Evolutionary conservation across 2,113 vertebrate genomes (phyloP), one percentile per base, ranked within the genome.

Genomic region (Pedetes capensis): DNA sequence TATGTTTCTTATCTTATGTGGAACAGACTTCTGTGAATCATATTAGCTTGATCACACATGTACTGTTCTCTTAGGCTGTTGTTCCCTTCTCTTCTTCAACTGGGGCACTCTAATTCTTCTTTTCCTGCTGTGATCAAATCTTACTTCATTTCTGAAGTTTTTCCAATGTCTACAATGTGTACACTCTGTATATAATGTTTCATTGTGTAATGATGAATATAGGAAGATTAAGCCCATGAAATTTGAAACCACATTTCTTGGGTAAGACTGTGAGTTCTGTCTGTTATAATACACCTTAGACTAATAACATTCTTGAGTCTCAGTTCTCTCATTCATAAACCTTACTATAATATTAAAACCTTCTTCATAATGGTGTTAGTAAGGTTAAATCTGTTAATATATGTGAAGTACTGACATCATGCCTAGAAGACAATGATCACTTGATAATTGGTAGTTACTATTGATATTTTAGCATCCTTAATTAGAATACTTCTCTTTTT

Each of bases 401-500:
- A 66, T 49, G 5, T n/a, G 37, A 86, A 82, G 90, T 68, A 55
- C 14, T 95, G 42, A 89, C 23, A 69, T 71, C 27, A 14, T 64
- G 5, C 42, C 49, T 80, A 17, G 25, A 92, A 68, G 29, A 81
- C 27, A 76, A 16, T 57, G 64, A 63, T 32, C 27, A 47, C 22
- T 80, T 91, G 64, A 79, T 69, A 75, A 68, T 34, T 93, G 16
- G 39, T 88, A 87, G 29, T 82, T 95, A 64, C 51, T 81, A 71
- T 37, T 25, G 32, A 53, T 87, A 90, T 8, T 78, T 18, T 66
- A 61, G 34, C 12, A 63, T 92, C 49, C 6, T 68, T 87, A 49
- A 64, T 89, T 59, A 89, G 55, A 89, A 23, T 29, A 32, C 25
- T 93, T 78, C 55, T 32, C 20, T 57, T 69, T 92, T 87, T 74